Conservation (phyloP, 2,888 invertebrate species). For the Apodemia zela region DNA sequence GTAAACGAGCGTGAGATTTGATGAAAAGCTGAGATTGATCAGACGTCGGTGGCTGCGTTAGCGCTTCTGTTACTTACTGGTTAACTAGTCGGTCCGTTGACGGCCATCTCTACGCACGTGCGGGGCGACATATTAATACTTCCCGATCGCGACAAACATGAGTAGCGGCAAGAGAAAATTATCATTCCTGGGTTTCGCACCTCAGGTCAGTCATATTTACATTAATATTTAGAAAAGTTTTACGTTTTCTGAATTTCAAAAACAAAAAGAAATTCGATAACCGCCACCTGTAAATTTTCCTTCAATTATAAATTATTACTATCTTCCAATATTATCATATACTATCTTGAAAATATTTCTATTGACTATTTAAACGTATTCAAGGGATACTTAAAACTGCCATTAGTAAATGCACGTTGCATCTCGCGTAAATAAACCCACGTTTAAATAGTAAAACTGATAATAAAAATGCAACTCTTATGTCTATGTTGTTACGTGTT, state of each 20-base stretch:
- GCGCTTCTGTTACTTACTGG: constrained; percentile 23
- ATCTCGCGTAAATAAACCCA: background rate
- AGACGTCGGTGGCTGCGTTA: constrained; percentile 24
- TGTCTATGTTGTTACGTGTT: background rate
- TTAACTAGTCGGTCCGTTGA: constrained; percentile 37
- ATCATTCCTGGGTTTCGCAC: constrained; percentile 86
- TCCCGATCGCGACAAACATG: constrained; percentile 40
- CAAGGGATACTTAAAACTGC: background rate
- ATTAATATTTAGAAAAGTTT: background rate
- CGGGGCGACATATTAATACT: constrained; percentile 27
- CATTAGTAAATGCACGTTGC: too few species aligned
- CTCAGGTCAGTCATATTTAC: constrained; percentile 66
- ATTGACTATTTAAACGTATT: background rate
- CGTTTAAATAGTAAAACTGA: background rate
- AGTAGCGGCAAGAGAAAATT: constrained; percentile 84
- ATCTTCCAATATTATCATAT: background rate
- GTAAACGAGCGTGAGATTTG: constrained; percentile 16
- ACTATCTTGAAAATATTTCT: background rate
- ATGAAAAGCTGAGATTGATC: constrained; percentile 19
- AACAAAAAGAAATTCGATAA: too few species aligned
- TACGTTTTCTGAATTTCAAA: background rate
- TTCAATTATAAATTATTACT: background rate
- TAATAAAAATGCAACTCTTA: background rate
- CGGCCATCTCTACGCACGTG: constrained; percentile 36
- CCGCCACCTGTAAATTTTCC: background rate